phyloP scores from a whole-genome alignment of 2,888 invertebrate genomes.

The Muschampia staudingeri region DNA sequence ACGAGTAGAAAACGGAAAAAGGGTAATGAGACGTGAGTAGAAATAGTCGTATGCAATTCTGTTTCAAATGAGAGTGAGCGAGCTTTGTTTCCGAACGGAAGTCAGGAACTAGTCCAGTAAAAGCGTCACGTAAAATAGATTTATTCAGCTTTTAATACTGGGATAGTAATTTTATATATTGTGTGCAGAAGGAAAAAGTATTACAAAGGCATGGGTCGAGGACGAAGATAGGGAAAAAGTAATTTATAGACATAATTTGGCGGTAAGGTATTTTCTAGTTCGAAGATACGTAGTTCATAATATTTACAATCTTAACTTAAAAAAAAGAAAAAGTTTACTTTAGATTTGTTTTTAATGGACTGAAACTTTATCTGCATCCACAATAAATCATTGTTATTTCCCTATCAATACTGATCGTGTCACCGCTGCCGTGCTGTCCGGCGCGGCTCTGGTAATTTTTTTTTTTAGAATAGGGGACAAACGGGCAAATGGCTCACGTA shows the following conservation, averaged over 20 bases:
- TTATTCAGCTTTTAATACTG: neutral
- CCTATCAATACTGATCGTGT: too few species aligned
- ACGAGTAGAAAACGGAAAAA: conserved; percentile 45
- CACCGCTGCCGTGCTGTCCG: too few species aligned
- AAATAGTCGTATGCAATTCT: conserved; percentile 38
- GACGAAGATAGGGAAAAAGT: neutral
- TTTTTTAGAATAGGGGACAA: too few species aligned
- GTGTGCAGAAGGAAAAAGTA: neutral
- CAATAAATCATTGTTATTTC: too few species aligned
- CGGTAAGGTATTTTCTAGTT: neutral
- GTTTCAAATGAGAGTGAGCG: conserved; percentile 36
- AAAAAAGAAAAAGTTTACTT: too few species aligned
- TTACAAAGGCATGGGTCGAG: neutral
- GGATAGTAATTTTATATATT: neutral
- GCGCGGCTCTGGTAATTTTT: too few species aligned
- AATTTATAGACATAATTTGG: neutral
- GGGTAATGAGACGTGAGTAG: conserved; percentile 44
- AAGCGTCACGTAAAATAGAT: neutral
- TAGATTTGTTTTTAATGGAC: too few species aligned
- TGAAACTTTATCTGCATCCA: too few species aligned
- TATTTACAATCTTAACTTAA: too few species aligned
- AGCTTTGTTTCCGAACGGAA: conserved; percentile 12
- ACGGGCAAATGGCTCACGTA: too few species aligned
- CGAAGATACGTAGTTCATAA: neutral
- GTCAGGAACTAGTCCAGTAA: neutral